Evolutionary conservation across 30 jellyfish, hydroid and myxozoan species (phyloP), one percentile per base, ranked within the genome.

Genomic region (Cassiopea xamachana): DNA sequence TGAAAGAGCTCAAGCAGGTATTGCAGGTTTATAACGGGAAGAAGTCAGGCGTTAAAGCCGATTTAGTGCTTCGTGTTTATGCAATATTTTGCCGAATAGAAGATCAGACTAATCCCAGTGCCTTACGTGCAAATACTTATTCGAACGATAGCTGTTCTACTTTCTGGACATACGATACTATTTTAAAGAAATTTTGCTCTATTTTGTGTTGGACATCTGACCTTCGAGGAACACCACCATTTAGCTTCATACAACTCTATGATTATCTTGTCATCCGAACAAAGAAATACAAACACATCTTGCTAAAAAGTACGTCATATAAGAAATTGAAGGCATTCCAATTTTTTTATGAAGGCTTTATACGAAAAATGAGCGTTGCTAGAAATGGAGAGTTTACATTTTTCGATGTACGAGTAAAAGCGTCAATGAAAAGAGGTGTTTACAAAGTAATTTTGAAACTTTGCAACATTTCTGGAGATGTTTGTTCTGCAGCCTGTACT

Each of bases 131-230:
- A 59, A 81, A 59, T 61, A 55, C 19, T 1, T 81, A 85, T 16
- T 81, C 50, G 44, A 50, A 27, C 10, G 14, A 44, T 17, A 48
- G 47, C 17, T 46, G 27, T n/a, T 60, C 67, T 18, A 62, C 39
- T 46, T 60, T 46, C 49, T 73, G 81, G 50, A 81, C 89, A 9
- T 81, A 81, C 79, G 84, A 81, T 48, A 84, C 89, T 39, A 45
- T 81, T 61, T 67, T 51, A 46, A 73, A 49, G 47, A 58, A 62
- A 17, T 43, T 48, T 45, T 81, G 89, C 74, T 13, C 46, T 80
- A 80, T 48, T 50, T 67, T 81, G 72, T 55, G n/a, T 51, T 81
- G 89, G 89, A 55, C 89, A 48, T 81, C 89, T 17, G 84, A 81
- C 79, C 80, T 81, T 55, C 59, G 89, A 1, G 89, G 84, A 58